Percentiles rank a stretch among this genome's conserved stretches.
Conservation (phyloP, 1,140 invertebrate species). For the Drosophila ananassae region DNA sequence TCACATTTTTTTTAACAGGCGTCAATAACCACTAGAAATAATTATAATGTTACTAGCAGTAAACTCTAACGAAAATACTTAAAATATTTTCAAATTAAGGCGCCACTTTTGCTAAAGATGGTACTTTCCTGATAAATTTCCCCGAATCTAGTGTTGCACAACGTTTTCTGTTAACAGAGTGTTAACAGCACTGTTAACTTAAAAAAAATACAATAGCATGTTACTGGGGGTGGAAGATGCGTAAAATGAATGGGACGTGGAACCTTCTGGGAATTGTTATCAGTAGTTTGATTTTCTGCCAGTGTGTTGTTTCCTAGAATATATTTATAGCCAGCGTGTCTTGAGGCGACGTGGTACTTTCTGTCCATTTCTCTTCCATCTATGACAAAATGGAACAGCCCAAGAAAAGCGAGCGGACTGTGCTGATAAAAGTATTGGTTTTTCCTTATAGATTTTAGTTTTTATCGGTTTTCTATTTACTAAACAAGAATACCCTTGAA, state of each 20-base stretch:
- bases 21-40: neutral
- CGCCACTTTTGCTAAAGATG: neutral
- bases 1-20: neutral
- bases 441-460: neutral
- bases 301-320: neutral
- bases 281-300: neutral
- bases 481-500: neutral
- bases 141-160: neutral
- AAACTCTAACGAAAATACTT: too few species aligned
- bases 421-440: slow-evolving; percentile 51
- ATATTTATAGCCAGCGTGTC: slow-evolving; percentile 21
- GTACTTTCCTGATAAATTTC: neutral
- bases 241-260: too few species aligned
- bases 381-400: slow-evolving; percentile 16
- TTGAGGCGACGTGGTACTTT: slow-evolving; percentile 54
- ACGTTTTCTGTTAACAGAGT: neutral
- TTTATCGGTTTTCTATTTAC: neutral
- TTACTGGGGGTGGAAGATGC: too few species aligned
- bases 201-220: neutral
- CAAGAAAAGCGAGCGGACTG: slow-evolving; percentile 7
- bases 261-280: neutral
- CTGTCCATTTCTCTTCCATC: too few species aligned
- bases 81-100: neutral
- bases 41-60: too few species aligned
- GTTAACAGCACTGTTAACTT: neutral